Evolutionary conservation across 2,797 vertebrate species (phyloP).

Genomic region (Apodemus agrarius): DNA sequence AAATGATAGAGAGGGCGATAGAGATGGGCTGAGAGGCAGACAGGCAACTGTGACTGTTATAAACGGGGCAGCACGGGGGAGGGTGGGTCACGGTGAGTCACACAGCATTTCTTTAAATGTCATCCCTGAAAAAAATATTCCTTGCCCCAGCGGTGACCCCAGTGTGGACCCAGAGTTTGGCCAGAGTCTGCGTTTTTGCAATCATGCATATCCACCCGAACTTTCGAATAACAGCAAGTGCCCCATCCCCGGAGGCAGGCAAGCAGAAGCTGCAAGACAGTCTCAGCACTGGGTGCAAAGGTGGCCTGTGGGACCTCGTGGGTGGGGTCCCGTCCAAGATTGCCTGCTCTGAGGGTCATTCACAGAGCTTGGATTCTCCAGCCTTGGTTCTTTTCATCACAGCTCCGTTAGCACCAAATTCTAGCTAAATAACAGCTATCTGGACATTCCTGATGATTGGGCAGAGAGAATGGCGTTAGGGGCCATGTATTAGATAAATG

Average conservation of each 20-base stretch:
- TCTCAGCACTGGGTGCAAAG: neutral
- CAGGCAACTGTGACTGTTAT: neutral
- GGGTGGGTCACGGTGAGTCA: neutral
- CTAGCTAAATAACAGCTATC: constrained; percentile 62
- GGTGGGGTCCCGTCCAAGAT: neutral
- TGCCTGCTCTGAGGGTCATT: neutral
- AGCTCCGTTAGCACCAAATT: neutral
- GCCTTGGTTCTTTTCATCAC: neutral
- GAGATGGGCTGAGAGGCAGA: neutral
- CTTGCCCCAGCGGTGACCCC: neutral
- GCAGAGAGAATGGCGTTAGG: constrained; percentile 70
- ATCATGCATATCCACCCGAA: neutral
- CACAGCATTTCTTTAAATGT: neutral
- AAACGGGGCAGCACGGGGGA: neutral
- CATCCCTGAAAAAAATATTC: neutral
- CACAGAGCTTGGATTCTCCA: neutral
- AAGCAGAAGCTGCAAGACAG: neutral
- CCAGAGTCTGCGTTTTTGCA: neutral
- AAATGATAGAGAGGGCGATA: neutral
- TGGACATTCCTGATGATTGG: constrained; percentile 71
- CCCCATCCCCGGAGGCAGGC: constrained; percentile 21
- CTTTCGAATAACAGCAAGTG: neutral
- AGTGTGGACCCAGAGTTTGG: neutral
- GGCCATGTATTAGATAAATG: constrained; percentile 80
- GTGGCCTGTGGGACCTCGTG: neutral